Conservation (phyloP, 2,888 invertebrate species). For the Lycophotia porphyrea region DNA sequence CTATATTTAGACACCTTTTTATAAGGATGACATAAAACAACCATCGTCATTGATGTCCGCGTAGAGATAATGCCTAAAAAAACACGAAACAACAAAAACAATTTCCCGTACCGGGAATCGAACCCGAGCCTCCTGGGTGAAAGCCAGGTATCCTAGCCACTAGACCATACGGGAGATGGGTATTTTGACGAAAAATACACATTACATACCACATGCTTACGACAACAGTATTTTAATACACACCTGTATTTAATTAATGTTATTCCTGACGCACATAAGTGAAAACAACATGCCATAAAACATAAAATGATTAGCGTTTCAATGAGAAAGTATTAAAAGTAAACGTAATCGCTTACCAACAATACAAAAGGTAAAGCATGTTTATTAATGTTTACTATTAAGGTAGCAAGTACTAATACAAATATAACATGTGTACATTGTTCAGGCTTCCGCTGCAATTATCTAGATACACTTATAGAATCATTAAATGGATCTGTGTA, state of each 20-base stretch:
- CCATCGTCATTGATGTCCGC: not conserved
- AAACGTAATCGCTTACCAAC: not conserved
- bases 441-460: conserved; percentile 48
- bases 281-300: conserved; percentile 24
- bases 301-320: conserved; percentile 18
- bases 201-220: not conserved
- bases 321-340: conserved; percentile 26
- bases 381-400: conserved; percentile 36
- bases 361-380: conserved; percentile 17
- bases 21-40: conserved; percentile 34
- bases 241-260: not conserved
- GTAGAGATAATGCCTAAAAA: not conserved
- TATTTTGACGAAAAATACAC: accelerated
- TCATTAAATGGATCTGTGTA: conserved; percentile 52
- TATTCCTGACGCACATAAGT: conserved; percentile 5
- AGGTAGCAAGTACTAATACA: conserved; percentile 39
- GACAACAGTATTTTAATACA: too few relatives aligned
- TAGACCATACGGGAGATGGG: conserved; percentile 91
- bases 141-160: conserved; percentile 93
- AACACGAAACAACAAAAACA: conserved; percentile 26
- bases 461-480: conserved; percentile 48
- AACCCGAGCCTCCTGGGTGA: conserved; percentile 94
- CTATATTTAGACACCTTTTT: conserved; percentile 31
- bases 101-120: conserved; percentile 93
- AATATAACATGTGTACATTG: conserved; percentile 44